phyloP scores from a whole-genome alignment of 1,140 invertebrate genomes.

The Ptiloglossa arizonensis region DNA sequence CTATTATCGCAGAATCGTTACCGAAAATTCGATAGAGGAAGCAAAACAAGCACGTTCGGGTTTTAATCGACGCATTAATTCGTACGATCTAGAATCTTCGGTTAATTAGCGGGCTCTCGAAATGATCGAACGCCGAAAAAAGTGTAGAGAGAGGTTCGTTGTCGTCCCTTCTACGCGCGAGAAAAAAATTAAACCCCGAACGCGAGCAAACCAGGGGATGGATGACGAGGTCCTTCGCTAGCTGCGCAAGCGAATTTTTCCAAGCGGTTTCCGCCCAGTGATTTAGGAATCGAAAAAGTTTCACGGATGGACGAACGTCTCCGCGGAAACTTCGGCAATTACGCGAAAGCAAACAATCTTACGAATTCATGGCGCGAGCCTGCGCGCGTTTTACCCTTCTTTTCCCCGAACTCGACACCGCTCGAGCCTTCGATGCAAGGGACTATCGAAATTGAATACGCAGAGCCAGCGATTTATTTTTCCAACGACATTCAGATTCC shows the following conservation, averaged over 20 bases:
- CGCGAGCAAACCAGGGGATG: slow-evolving; percentile 1
- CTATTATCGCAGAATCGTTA: no score
- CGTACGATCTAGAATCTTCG: neutral
- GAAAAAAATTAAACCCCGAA: slow-evolving; percentile 21
- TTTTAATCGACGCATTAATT: neutral
- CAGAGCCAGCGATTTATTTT: neutral
- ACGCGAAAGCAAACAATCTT: slow-evolving; percentile 71
- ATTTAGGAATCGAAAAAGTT: slow-evolving; percentile 76
- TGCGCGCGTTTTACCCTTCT: slow-evolving; percentile 27
- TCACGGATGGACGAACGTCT: slow-evolving; percentile 36
- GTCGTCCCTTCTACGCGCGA: neutral
- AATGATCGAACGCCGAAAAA: neutral
- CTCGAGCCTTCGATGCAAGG: neutral
- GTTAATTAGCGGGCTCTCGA: neutral
- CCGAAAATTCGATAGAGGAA: no score
- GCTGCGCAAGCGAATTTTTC: slow-evolving; percentile 61
- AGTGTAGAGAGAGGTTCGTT: no score
- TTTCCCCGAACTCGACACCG: neutral
- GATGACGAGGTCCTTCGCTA: neutral
- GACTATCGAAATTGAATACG: slow-evolving; percentile 18
- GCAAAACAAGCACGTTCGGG: no score
- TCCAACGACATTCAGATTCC: neutral
- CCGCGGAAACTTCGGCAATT: slow-evolving; percentile 71
- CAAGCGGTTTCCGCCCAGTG: slow-evolving; percentile 55
- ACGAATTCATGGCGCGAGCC: slow-evolving; percentile 68